Evolutionary conservation across 2,888 invertebrate species (phyloP).

Genomic region (Mesorhabditis spiculigera): DNA sequence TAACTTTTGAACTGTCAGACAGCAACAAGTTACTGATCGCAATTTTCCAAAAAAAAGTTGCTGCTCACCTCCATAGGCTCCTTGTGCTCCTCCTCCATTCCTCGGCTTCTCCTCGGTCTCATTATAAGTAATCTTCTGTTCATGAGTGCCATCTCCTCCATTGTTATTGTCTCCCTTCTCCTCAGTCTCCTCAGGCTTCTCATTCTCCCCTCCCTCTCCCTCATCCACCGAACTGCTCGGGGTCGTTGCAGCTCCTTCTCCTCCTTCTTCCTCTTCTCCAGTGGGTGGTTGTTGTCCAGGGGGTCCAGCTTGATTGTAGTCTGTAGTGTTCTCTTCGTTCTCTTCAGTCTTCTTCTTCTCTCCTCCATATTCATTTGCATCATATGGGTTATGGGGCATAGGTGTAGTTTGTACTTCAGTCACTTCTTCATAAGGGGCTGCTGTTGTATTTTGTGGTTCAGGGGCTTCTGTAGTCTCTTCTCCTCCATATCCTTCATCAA

Average conservation of each 20-base stretch:
- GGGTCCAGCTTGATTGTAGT: background rate
- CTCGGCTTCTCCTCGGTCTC: constrained; percentile 1
- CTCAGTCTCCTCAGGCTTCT: background rate
- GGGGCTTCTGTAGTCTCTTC: background rate
- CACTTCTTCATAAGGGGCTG: too few relatives aligned
- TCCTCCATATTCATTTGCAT: too few relatives aligned
- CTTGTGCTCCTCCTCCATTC: background rate
- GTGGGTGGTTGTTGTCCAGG: background rate
- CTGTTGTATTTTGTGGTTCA: background rate
- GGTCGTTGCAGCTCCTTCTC: background rate
- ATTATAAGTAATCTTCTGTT: background rate
- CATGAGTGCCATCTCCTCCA: background rate
- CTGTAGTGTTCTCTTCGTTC: too few relatives aligned
- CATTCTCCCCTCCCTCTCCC: background rate
- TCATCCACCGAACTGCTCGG: too few relatives aligned
- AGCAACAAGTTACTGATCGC: too few relatives aligned
- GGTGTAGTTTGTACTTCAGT: too few relatives aligned
- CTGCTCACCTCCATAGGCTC: background rate
- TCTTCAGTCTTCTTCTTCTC: too few relatives aligned
- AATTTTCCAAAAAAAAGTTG: background rate
- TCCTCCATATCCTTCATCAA: background rate
- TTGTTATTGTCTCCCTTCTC: background rate
- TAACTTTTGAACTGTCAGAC: too few relatives aligned
- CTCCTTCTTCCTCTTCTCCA: background rate
- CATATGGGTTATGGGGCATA: too few relatives aligned